Conservation (phyloP, 2,888 invertebrate genomes). For the Aleiodes alternator region DNA sequence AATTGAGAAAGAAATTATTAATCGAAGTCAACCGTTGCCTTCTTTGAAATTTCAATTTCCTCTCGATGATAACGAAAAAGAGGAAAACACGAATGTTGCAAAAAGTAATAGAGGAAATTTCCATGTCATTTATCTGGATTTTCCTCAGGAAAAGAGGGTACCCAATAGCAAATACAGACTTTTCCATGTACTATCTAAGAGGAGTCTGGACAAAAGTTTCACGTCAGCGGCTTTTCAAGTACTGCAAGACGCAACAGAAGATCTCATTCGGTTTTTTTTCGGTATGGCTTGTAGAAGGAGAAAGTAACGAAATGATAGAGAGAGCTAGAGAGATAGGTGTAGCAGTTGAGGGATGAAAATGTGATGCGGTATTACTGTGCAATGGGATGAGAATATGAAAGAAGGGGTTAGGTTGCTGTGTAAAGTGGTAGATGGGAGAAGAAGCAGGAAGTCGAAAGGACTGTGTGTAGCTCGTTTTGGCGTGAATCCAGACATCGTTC, state of each 20-base stretch:
- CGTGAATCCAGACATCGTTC: constrained; percentile 41
- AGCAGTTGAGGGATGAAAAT: constrained; percentile 14
- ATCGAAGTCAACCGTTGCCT: too few species aligned
- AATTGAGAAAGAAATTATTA: too few species aligned
- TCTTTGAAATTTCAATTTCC: neutral
- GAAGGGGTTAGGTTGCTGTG: constrained; percentile 1
- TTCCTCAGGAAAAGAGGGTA: neutral
- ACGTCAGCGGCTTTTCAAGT: constrained; percentile 56
- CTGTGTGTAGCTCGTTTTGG: constrained; percentile 36
- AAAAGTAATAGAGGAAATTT: constrained; percentile 3
- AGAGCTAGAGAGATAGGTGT: neutral
- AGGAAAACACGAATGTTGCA: too few species aligned
- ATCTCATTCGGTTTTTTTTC: constrained; percentile 53
- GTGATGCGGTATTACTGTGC: constrained; percentile 37
- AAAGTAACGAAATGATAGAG: neutral
- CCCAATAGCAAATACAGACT: constrained; percentile 19
- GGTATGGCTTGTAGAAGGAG: neutral
- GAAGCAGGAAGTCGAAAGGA: constrained; percentile 37
- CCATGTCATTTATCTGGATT: neutral
- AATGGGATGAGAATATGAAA: neutral
- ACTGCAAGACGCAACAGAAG: constrained; percentile 55
- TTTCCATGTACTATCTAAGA: constrained; percentile 32
- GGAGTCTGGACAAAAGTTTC: constrained; percentile 43
- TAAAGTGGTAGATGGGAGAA: constrained; percentile 36
- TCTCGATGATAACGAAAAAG: neutral